Conservation (phyloP, 2,888 invertebrate genomes). For the Acrobeloides nanus region DNA sequence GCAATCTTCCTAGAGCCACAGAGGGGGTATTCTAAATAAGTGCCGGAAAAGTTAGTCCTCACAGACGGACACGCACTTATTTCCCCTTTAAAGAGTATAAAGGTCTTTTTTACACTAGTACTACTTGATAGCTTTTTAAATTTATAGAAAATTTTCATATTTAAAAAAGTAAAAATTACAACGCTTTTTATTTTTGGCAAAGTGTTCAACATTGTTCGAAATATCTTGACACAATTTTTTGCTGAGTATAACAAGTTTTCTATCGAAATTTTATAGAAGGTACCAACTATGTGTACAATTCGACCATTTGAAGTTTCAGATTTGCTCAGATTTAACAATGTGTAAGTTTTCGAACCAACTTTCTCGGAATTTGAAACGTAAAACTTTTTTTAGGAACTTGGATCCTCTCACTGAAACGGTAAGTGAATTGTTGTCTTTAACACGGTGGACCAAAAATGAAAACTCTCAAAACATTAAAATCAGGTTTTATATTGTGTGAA, state of each 20-base stretch:
- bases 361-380: background rate
- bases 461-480: too few species aligned
- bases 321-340: constrained; percentile 42
- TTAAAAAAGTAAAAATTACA: too few species aligned
- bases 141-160: background rate
- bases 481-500: too few species aligned
- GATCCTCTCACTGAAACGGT: constrained; percentile 89
- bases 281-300: constrained; percentile 34
- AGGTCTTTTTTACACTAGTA: constrained; percentile 38
- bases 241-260: constrained; percentile 5
- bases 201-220: background rate
- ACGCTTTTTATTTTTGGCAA: too few species aligned
- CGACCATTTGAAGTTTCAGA: constrained; percentile 37
- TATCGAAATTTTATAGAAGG: too few species aligned
- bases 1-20: too few species aligned
- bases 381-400: constrained; percentile 65
- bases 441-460: too few species aligned
- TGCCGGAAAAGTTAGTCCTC: too few species aligned
- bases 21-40: too few species aligned
- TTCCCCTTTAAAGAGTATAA: too few species aligned
- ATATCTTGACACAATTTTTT: background rate
- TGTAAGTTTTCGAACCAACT: constrained; percentile 20
- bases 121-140: constrained; percentile 33
- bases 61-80: too few species aligned
- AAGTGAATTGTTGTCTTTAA: too few species aligned